Evolutionary conservation across 2,888 invertebrate genomes (phyloP), one percentile per base, ranked within the genome.

Genomic region (Agrochola circellaris): DNA sequence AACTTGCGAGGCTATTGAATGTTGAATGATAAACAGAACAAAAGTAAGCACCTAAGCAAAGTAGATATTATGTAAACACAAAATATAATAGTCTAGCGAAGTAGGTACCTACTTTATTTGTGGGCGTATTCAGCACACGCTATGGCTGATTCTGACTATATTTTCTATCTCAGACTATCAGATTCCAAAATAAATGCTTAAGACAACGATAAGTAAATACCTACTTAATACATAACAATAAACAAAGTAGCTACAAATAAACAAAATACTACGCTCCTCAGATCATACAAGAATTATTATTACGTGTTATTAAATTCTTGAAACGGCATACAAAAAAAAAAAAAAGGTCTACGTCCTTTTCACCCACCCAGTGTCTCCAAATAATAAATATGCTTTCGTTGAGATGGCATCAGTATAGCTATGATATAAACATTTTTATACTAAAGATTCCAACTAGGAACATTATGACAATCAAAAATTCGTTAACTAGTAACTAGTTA

Each of bases 321-420:
- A 2, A 8, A 48, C 8, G 34, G 3, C 34, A 13, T 23, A 23
- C 56, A 66, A 83, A 75, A 77, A 68, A 79, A 73, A 62, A 64
- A 51, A 45, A 68, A 84, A 81, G 85, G 85, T 70, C 69, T 81
- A 62, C 65, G 58, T 64, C 8, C 61, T 64, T 61, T 69, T 20
- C 23, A 64, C 54, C 62, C 58, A 54, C 67, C 67, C 23, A 60
- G 54, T 61, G 30, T 54, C 26, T 66, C 38, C 5, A 60, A 34
- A 60, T 65, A 54, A 45, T 1, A 26, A 42, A 26, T 56, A 48
- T 42, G 6, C 30, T 45, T n/a, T 17, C 13, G 20, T 48, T 30
- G 9, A 30, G 9, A 66, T 54, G 2, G 11, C 34, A 23, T 30
- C 11, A 71, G 23, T 42, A 20, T 38, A 34, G 11, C 15, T 23